Conservation (phyloP, 2,888 invertebrate species). For the Merodon equestris region DNA sequence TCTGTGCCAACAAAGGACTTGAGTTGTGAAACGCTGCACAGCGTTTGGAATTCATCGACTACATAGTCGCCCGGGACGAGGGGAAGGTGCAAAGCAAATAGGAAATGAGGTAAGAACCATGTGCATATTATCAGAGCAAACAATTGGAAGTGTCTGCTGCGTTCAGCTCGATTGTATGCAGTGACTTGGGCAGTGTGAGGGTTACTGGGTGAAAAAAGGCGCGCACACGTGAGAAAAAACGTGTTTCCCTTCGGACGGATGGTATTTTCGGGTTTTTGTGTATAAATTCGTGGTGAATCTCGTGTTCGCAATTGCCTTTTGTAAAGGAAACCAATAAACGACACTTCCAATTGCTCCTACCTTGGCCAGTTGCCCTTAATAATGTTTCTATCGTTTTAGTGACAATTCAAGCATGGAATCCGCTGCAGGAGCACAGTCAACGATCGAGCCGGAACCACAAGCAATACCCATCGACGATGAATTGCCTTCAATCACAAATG, state of each 20-base stretch:
- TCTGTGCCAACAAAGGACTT: constrained; percentile 48
- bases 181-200: neutral
- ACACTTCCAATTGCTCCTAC: too few species aligned
- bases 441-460: too few species aligned
- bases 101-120: constrained; percentile 42
- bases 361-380: too few species aligned
- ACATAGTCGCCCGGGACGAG: neutral
- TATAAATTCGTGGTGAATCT: too few species aligned
- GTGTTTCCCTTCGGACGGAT: constrained; percentile 28
- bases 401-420: constrained; percentile 23
- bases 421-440: constrained; percentile 23
- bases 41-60: too few species aligned
- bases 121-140: constrained; percentile 1
- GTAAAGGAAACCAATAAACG: neutral
- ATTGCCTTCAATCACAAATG: too few species aligned
- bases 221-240: constrained; percentile 40
- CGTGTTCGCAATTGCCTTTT: too few species aligned
- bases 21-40: constrained; percentile 32
- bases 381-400: too few species aligned
- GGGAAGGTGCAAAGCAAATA: constrained; percentile 6
- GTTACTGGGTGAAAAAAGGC: constrained; percentile 47
- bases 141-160: constrained; percentile 7
- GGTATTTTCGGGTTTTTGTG: constrained; percentile 8
- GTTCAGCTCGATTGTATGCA: constrained; percentile 1
- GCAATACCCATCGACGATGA: too few species aligned